Conservation (phyloP, 2,113 vertebrate species). For the Oncorhynchus kisutch region DNA sequence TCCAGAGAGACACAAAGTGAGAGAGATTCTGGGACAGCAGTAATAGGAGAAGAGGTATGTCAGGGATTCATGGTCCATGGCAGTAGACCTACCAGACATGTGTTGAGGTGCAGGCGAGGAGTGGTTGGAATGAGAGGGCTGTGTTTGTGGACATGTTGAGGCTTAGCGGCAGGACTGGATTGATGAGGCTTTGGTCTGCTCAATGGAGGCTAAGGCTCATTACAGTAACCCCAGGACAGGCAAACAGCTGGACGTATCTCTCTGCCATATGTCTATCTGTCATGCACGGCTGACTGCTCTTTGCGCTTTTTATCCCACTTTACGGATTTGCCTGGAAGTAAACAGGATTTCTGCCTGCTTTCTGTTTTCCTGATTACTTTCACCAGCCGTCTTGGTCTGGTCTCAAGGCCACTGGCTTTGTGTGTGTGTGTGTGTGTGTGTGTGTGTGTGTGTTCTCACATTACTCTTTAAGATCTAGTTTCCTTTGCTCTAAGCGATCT, state of each 20-base stretch:
- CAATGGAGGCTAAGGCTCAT: slow-evolving; percentile 66
- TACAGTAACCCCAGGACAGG: slow-evolving; percentile 67
- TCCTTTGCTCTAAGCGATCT: slow-evolving; percentile 19
- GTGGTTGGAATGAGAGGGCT: too few relatives aligned
- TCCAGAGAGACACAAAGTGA: too few relatives aligned
- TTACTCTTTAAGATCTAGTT: slow-evolving; percentile 10
- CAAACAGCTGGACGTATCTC: slow-evolving; percentile 73
- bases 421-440: not conserved
- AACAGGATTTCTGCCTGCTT: slow-evolving; percentile 29
- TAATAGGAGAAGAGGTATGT: too few relatives aligned
- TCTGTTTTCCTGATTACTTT: slow-evolving; percentile 7
- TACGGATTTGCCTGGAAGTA: slow-evolving; percentile 40
- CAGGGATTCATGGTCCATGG: too few relatives aligned
- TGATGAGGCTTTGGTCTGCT: too few relatives aligned
- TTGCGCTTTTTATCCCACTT: slow-evolving; percentile 41
- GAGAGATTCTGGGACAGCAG: too few relatives aligned
- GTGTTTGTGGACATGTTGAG: too few relatives aligned
- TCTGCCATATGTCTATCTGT: slow-evolving; percentile 46
- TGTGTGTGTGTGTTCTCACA: not conserved
- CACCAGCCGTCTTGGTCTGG: slow-evolving; percentile 2
- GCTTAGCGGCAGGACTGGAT: too few relatives aligned
- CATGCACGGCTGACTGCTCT: slow-evolving; percentile 39
- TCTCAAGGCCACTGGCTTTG: not conserved
- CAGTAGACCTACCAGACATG: too few relatives aligned
- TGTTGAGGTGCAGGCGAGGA: too few relatives aligned